Conservation (phyloP, 2,888 invertebrate species). For the Thereva nobilitata region DNA sequence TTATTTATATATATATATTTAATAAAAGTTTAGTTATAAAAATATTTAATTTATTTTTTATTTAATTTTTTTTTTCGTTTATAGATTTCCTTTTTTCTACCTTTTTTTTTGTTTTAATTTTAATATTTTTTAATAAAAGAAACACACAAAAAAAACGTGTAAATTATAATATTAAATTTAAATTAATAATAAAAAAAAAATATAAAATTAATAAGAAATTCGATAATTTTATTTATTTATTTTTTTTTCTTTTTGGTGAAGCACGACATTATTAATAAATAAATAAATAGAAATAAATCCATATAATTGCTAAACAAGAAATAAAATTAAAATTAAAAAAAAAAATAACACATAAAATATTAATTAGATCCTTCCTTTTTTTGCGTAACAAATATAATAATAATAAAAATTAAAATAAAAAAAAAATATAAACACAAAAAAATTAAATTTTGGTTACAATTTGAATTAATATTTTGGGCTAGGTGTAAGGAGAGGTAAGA, state of each 20-base stretch:
- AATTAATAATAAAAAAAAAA: background rate
- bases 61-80: too few species aligned
- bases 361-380: background rate
- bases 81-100: too few species aligned
- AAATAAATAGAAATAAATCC: too few species aligned
- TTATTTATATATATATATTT: too few species aligned
- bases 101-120: too few species aligned
- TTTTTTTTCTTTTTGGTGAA: background rate
- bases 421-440: conserved; percentile 4
- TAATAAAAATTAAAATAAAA: background rate
- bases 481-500: conserved; percentile 9
- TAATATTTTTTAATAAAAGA: too few species aligned
- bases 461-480: conserved; percentile 2
- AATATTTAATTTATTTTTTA: too few species aligned
- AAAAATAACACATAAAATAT: conserved; percentile 10
- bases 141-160: background rate
- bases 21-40: too few species aligned
- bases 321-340: background rate
- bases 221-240: background rate
- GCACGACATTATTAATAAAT: background rate
- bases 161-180: background rate
- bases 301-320: background rate
- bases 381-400: background rate
- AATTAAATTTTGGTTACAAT: background rate
- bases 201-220: background rate